Evolutionary conservation across 1,140 invertebrate genomes (phyloP).

Genomic region (Epicauta chinensis): DNA sequence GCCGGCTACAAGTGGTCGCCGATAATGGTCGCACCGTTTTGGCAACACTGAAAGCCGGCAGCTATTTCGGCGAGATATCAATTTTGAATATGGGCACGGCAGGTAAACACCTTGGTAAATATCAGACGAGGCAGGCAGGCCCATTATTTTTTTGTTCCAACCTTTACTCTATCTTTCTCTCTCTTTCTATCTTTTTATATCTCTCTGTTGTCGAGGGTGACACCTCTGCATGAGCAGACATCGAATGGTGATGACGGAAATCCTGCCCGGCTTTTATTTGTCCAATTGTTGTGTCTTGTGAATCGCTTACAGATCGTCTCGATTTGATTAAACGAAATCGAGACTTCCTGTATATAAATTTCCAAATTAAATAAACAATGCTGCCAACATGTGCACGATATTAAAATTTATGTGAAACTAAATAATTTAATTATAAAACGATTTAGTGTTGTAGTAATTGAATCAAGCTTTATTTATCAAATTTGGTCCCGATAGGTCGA

Average conservation of each 20-base stretch:
- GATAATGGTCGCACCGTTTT: conserved; percentile 96
- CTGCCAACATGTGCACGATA: too few relatives aligned
- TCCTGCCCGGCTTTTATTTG: conserved; percentile 31
- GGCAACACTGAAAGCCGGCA: conserved; percentile 93
- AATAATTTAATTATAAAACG: too few relatives aligned
- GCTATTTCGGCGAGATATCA: conserved; percentile 99
- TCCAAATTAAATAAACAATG: too few relatives aligned
- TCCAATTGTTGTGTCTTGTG: conserved; percentile 9
- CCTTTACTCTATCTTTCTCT: not conserved
- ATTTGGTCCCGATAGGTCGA: too few relatives aligned
- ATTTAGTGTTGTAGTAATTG: too few relatives aligned
- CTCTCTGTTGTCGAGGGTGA: not conserved
- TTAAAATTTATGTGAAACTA: too few relatives aligned
- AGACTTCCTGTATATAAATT: too few relatives aligned
- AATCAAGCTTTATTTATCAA: too few relatives aligned
- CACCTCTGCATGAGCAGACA: conserved; percentile 17
- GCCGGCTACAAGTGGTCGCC: conserved; percentile 91
- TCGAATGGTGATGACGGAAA: conserved; percentile 1
- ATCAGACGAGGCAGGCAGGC: conserved; percentile 53
- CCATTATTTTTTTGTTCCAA: not conserved
- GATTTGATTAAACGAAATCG: too few relatives aligned
- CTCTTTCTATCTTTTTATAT: conserved; percentile 3
- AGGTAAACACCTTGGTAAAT: conserved; percentile 93
- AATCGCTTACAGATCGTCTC: not conserved
- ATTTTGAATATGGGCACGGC: conserved; percentile 99